Evolutionary conservation across 2,888 invertebrate genomes (phyloP), one percentile per base, ranked within the genome.

Genomic region (Clepsis dumicolana): DNA sequence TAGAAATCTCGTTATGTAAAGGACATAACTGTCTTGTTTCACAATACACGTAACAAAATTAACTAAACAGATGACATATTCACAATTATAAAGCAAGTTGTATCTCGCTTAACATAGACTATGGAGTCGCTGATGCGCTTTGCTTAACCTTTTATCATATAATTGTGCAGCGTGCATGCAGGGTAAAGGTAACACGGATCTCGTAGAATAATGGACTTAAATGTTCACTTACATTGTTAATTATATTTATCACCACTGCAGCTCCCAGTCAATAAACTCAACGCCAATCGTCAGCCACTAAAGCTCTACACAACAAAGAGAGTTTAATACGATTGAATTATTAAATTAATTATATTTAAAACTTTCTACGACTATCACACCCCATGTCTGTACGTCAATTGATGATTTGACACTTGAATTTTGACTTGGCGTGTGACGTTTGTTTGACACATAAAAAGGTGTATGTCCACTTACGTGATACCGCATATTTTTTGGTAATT

Each of bases 141-240:
- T 32, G 27, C 21, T 14, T 21, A 0, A 35, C 18, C 35, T 24
- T 29, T 52, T 21, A 2, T n/a, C 41, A n/a, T 29, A 59, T n/a
- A 68, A 57, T 64, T 68, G 64, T 68, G 68, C 68, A 68, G 64
- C 63, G 59, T 27, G 61, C 52, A 63, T 53, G 38, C 38, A 67
- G 48, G 56, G 48, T 21, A 21, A 5, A 29, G 38, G 16, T 25
- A 32, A 29, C 24, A 25, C 63, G 56, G 64, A 64, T 68, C 59
- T 63, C 32, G 16, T 21, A 50, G 10, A 50, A 27, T 48, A 8
- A 25, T 53, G 27, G 25, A 14, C 16, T 41, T 16, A 35, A 44
- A 65, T 41, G 21, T 52, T 63, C 16, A 68, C 68, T 68, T 64
- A 68, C 68, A 64, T 29, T 52, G 16, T 59, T 52, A 14, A 24